Evolutionary conservation across 2,113 vertebrate species (phyloP).

Genomic region (Scopus umbretta): DNA sequence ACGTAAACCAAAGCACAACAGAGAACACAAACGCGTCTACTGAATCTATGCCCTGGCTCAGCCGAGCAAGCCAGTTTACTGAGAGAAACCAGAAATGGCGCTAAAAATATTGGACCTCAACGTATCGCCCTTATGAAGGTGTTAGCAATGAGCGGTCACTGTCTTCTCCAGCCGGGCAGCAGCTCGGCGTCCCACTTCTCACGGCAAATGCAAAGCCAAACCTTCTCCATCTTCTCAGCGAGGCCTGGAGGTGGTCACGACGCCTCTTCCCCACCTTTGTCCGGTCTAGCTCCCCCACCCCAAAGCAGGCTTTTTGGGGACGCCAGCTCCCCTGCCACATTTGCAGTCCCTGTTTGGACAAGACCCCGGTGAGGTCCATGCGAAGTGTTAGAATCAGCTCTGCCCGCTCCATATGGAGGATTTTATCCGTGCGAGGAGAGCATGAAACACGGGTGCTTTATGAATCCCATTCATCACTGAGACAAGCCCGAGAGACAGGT

Average conservation of each 20-base stretch:
- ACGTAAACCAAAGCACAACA: neutral
- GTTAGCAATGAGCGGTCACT: accelerated
- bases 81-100: neutral
- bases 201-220: neutral
- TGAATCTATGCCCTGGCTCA: accelerated
- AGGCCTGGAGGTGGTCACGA: neutral
- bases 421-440: neutral
- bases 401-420: too few relatives aligned
- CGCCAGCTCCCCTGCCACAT: neutral
- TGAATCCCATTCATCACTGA: neutral
- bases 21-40: neutral
- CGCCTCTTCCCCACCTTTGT: neutral
- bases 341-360: neutral
- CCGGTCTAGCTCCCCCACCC: accelerated
- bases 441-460: neutral
- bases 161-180: neutral
- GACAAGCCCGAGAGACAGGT: neutral
- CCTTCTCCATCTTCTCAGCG: too few relatives aligned
- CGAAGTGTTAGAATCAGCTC: neutral
- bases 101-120: accelerated
- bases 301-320: neutral
- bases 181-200: neutral
- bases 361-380: accelerated
- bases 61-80: neutral
- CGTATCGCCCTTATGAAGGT: accelerated